Evolutionary conservation across 2,113 vertebrate genomes (phyloP).

Genomic region (Rhinopomastus cyanomelas): DNA sequence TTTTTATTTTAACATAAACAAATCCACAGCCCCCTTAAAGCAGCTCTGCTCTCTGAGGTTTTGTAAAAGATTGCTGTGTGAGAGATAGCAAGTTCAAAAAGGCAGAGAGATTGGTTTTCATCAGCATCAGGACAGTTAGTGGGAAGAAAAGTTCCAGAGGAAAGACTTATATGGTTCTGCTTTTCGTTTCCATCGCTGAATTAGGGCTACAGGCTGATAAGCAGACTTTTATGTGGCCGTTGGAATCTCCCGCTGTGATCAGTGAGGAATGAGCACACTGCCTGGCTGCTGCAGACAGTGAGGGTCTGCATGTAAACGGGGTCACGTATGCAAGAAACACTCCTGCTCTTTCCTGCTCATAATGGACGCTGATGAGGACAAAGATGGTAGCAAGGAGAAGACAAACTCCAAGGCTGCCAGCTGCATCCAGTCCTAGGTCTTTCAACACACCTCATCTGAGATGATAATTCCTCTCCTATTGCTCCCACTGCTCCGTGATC

Average conservation of each 20-base stretch:
- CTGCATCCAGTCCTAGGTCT: constrained; percentile 63
- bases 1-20: background rate
- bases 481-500: constrained; percentile 28
- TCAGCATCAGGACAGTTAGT: constrained; percentile 8
- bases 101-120: constrained; percentile 51
- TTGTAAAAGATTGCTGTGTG: background rate
- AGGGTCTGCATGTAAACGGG: background rate
- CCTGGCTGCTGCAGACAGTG: background rate
- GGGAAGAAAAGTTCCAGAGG: background rate
- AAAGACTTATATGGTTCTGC: constrained; percentile 18
- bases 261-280: background rate
- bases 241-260: constrained; percentile 24
- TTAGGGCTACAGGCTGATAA: constrained; percentile 47
- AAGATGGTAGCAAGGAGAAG: constrained; percentile 66
- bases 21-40: background rate
- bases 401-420: constrained; percentile 50
- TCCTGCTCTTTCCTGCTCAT: background rate
- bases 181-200: too few relatives aligned
- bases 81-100: constrained; percentile 45
- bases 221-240: constrained; percentile 3
- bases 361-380: constrained; percentile 55
- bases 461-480: constrained; percentile 53
- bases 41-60: background rate
- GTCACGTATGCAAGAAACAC: constrained; percentile 21
- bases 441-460: constrained; percentile 74